Percentiles rank a stretch among this genome's conserved stretches.
phyloP scores from a whole-genome alignment of 2,888 invertebrate genomes.

The Seladonia tumulorum region DNA sequence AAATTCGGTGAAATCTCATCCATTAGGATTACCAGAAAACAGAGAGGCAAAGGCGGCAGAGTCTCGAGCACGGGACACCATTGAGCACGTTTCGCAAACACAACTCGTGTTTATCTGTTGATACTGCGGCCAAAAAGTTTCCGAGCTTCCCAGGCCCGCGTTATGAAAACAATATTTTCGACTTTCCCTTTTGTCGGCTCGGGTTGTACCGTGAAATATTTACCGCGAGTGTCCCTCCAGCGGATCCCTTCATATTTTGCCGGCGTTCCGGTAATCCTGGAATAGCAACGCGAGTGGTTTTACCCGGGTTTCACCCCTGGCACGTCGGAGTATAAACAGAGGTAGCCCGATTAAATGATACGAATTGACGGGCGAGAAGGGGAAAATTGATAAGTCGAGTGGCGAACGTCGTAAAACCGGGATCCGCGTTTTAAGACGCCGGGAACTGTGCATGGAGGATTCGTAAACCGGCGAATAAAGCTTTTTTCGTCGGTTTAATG shows the following conservation, averaged over 20 bases:
- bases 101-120: conserved; percentile 48
- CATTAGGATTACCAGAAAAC: conserved; percentile 73
- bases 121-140: conserved; percentile 50
- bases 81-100: conserved; percentile 61
- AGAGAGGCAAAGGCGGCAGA: background rate
- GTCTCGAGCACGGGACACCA: conserved; percentile 34
- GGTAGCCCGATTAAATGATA: conserved; percentile 67
- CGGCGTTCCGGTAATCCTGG: conserved; percentile 71
- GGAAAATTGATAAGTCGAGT: conserved; percentile 68
- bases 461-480: background rate
- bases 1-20: conserved; percentile 76
- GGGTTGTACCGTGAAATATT: conserved; percentile 72
- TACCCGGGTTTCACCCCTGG: conserved; percentile 19
- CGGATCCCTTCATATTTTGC: conserved; percentile 54
- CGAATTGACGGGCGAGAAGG: conserved; percentile 46
- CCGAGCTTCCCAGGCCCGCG: conserved; percentile 52
- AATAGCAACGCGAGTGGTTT: conserved; percentile 66
- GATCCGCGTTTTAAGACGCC: conserved; percentile 3
- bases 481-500: background rate
- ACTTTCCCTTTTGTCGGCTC: conserved; percentile 23
- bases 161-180: conserved; percentile 70
- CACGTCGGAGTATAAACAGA: conserved; percentile 54
- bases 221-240: conserved; percentile 60
- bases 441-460: conserved; percentile 1
- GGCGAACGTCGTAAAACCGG: conserved; percentile 24